Conservation (phyloP, 2,888 invertebrate species). For the Fabriciana adippe region DNA sequence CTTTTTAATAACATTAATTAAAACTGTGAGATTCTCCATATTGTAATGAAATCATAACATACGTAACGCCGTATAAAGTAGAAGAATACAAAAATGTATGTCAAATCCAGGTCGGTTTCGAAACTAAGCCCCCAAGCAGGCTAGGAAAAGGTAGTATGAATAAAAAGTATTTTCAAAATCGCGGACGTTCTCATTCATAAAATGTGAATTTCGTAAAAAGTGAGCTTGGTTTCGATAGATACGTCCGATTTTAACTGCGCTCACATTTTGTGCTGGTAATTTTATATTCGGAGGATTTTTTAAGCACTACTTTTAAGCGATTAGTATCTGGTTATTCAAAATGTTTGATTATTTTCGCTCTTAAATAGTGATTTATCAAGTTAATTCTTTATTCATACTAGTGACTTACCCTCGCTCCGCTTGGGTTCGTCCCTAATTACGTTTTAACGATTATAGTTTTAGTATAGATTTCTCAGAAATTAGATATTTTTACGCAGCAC, state of each 20-base stretch:
- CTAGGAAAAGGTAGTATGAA: slow-evolving; percentile 22
- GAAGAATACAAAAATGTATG: slow-evolving; percentile 25
- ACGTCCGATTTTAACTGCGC: slow-evolving; percentile 6
- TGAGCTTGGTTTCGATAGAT: slow-evolving; percentile 20
- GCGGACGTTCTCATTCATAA: slow-evolving; percentile 24
- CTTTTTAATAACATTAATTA: neutral
- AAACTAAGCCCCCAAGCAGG: slow-evolving; percentile 24
- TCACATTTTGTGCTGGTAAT: too few relatives aligned
- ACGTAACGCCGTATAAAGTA: slow-evolving; percentile 12
- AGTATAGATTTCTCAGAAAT: too few relatives aligned
- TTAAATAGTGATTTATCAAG: too few relatives aligned
- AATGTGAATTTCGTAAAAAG: slow-evolving; percentile 30
- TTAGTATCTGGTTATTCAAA: too few relatives aligned
- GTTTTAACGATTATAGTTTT: too few relatives aligned
- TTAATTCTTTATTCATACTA: slow-evolving; percentile 2
- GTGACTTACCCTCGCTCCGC: too few relatives aligned
- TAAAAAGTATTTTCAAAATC: slow-evolving; percentile 29
- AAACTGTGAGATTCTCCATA: neutral
- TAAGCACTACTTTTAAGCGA: too few relatives aligned
- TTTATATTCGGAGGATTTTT: too few relatives aligned
- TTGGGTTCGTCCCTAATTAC: too few relatives aligned
- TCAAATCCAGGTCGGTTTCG: slow-evolving; percentile 31
- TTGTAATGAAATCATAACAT: neutral
- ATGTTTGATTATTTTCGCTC: too few relatives aligned
- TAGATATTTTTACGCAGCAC: too few relatives aligned